Evolutionary conservation across 1,140 invertebrate genomes (phyloP), one percentile per base, ranked within the genome.

Genomic region (Pseudomyrmex flavicornis): DNA sequence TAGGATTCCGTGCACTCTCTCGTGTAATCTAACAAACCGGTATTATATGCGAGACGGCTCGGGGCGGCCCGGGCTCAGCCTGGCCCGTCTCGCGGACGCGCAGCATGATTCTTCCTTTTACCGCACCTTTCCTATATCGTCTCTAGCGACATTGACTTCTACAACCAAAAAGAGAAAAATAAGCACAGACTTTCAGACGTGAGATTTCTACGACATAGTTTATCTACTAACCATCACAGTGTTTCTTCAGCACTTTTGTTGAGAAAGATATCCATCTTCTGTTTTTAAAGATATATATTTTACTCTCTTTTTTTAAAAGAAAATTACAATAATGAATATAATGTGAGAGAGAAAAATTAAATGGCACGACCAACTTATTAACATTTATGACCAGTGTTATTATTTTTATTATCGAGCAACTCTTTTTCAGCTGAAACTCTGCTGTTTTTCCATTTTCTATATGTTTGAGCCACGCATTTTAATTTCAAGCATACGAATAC

Each of bases 1-100:
- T 56, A 68, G 35, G 68, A 61, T 85, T 88, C 86, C 61, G 61
- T 58, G 79, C 59, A 59, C 58, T 88, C 58, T 88, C 79, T 65
- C 87, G 73, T 88, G 84, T 88, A 88, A 88, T 88, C 83, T 88
- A 88, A 88, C 86, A 88, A 88, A 88, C 87, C 87, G 86, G 87
- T 88, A 88, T 88, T 88, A 88, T 88, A 20, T 63, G 85, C 68
- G 77, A 88, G 83, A 88, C 62, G 74, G 69, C 79, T 80, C 20
- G 66, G 46, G 66, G 76, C 76, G 56, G 76, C 44, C 35, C 44
- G 44, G 20, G 52, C 20, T 20, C 65, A 79, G 58, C 15, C 75
- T 20, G 65, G 65, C 54, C 56, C 54, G 22, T 20, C 66, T 80
- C 44, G 48, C 26, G 26, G 44, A 79, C 52, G 20, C 46, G 76